phyloP scores from a whole-genome alignment of 2,797 vertebrate species.

The Anniella stebbinsi region DNA sequence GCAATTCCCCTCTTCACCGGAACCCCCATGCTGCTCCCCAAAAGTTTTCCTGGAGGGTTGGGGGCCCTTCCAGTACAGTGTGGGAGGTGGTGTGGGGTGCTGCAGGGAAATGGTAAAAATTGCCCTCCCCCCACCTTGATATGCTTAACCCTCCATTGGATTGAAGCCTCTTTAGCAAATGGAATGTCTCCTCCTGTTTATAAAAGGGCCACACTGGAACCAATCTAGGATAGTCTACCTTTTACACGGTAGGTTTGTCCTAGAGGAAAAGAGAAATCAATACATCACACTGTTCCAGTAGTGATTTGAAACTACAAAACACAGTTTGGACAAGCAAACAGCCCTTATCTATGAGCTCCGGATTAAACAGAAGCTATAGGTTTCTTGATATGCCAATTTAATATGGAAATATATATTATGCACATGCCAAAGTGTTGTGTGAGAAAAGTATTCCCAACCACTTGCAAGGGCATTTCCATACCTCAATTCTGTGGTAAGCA shows the following conservation, averaged over 20 bases:
- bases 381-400: background rate
- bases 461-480: background rate
- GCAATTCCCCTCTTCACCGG: background rate
- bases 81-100: background rate
- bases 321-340: background rate
- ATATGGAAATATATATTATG: background rate
- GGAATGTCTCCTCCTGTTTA: background rate
- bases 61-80: background rate
- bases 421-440: background rate
- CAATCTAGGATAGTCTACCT: constrained; percentile 20
- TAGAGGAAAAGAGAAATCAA: background rate
- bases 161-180: background rate
- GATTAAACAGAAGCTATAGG: background rate
- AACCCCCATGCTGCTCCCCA: background rate
- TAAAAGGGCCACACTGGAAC: background rate
- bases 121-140: background rate
- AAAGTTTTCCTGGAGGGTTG: background rate
- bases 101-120: background rate
- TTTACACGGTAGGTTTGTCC: constrained; percentile 8
- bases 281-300: background rate
- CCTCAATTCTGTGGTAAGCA: background rate
- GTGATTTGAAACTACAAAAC: background rate
- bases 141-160: background rate
- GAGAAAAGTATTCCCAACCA: background rate
- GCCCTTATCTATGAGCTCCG: background rate